A percentile compares a stretch with the other conserved stretches of the same genome.
phyloP scores from a whole-genome alignment of 2,888 invertebrate species.

The Rhimphoctona megacephalus region DNA sequence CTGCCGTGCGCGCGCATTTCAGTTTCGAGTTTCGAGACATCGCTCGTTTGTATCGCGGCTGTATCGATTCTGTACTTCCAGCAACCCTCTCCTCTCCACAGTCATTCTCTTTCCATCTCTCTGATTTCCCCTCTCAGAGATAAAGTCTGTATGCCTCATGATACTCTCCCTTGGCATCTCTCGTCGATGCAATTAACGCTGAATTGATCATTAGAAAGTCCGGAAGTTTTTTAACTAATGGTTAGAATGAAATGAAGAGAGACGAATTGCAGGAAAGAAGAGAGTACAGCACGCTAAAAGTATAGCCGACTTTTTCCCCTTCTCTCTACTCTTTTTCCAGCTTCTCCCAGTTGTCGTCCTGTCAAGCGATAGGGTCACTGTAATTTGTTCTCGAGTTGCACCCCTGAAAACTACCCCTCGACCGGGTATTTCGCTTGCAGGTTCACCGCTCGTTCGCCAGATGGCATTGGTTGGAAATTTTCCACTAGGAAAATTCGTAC shows the following conservation, averaged over 20 bases:
- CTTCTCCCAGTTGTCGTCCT: background rate
- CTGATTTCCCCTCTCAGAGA: constrained; percentile 61
- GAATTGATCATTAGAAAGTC: constrained; percentile 50
- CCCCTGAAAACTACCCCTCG: constrained; percentile 68
- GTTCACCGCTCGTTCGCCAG: constrained; percentile 73
- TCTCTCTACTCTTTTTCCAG: background rate
- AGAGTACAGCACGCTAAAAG: constrained; percentile 76
- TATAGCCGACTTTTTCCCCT: background rate
- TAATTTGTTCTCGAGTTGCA: constrained; percentile 18
- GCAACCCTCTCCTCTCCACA: constrained; percentile 11
- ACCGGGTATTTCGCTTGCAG: constrained; percentile 60
- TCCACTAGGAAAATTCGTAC: constrained; percentile 64
- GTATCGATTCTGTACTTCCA: constrained; percentile 81
- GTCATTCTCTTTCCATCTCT: constrained; percentile 50
- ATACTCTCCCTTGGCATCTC: constrained; percentile 71
- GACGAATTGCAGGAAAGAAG: constrained; percentile 51
- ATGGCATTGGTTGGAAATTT: constrained; percentile 79
- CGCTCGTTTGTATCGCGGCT: constrained; percentile 82
- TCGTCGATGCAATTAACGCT: constrained; percentile 37
- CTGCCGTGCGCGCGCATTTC: constrained; percentile 68
- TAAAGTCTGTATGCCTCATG: constrained; percentile 76
- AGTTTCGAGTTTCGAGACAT: constrained; percentile 84
- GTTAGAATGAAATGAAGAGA: constrained; percentile 19
- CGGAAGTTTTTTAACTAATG: constrained; percentile 32
- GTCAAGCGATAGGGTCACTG: background rate